These are phyloP conservation scores for Apodemus speciosus DNA, from an alignment of 2,113 vertebrate species.

Conservation along the genomic window DNA sequence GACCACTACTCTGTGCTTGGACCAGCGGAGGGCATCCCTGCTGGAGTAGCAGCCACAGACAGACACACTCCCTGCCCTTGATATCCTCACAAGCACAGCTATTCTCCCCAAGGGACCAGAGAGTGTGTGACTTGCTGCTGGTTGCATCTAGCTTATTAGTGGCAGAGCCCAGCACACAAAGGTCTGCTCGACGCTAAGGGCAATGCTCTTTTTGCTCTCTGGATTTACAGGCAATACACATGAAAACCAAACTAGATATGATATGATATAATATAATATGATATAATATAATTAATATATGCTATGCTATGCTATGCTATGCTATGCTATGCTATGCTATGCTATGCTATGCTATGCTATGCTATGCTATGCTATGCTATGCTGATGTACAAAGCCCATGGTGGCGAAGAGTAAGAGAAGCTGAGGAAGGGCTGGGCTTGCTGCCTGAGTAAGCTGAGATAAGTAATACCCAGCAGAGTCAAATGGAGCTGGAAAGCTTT, in stretches of 20 bases:
- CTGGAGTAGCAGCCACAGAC: background rate
- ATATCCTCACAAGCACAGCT: background rate
- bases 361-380: no score
- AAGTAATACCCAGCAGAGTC: rapidly evolving
- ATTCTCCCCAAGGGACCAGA: background rate
- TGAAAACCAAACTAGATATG: background rate
- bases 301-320: no score
- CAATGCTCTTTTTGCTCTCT: background rate
- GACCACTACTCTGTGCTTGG: background rate
- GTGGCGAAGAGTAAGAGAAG: background rate
- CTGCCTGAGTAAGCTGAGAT: background rate
- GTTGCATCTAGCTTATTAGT: background rate
- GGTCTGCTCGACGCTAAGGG: background rate
- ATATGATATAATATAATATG: background rate
- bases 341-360: no score
- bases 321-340: no score
- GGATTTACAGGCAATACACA: background rate
- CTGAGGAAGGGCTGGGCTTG: background rate
- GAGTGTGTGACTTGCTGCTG: background rate
- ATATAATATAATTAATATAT: no score
- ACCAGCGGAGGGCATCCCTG: background rate
- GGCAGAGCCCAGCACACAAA: background rate
- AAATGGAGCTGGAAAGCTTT: background rate
- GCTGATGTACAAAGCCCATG: rapidly evolving
- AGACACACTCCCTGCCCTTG: background rate